Percentiles rank a stretch among this genome's conserved stretches.
These are phyloP conservation scores for Chiridota heheva DNA, from an alignment of 35 echinoderm and acorn worm genomes.

Conservation along the genomic window DNA sequence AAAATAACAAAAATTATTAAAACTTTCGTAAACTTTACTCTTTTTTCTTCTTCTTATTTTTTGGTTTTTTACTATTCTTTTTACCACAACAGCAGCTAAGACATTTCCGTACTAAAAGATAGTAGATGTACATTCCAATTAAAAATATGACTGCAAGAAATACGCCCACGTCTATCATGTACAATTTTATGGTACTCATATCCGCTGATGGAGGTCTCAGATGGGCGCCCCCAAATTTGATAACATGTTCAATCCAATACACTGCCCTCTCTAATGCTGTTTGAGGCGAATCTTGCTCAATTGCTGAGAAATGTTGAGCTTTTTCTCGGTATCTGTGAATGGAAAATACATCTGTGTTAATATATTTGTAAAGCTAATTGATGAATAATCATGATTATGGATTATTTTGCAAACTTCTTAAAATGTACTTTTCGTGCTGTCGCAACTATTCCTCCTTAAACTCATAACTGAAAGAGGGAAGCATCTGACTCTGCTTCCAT, in stretches of 20 bases:
- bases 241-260: slow-evolving; percentile 72
- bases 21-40: too few species aligned
- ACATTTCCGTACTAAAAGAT: slow-evolving; percentile 24
- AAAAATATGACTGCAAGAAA: slow-evolving; percentile 20
- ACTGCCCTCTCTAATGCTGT: slow-evolving; percentile 52
- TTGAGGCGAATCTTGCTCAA: slow-evolving; percentile 20
- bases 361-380: not conserved
- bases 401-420: too few species aligned
- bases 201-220: slow-evolving; percentile 36
- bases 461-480: too few species aligned
- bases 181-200: slow-evolving; percentile 44
- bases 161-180: slow-evolving; percentile 39
- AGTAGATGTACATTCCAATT: not conserved
- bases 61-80: not conserved
- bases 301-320: slow-evolving; percentile 10
- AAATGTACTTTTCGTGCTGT: too few species aligned
- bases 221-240: slow-evolving; percentile 74
- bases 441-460: too few species aligned
- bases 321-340: slow-evolving; percentile 25
- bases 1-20: too few species aligned
- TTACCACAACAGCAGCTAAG: slow-evolving; percentile 10
- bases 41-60: too few species aligned
- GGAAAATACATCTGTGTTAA: not conserved
- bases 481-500: too few species aligned
- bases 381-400: not conserved